Conservation (phyloP, 2,113 vertebrate genomes). For the Jacana jacana region DNA sequence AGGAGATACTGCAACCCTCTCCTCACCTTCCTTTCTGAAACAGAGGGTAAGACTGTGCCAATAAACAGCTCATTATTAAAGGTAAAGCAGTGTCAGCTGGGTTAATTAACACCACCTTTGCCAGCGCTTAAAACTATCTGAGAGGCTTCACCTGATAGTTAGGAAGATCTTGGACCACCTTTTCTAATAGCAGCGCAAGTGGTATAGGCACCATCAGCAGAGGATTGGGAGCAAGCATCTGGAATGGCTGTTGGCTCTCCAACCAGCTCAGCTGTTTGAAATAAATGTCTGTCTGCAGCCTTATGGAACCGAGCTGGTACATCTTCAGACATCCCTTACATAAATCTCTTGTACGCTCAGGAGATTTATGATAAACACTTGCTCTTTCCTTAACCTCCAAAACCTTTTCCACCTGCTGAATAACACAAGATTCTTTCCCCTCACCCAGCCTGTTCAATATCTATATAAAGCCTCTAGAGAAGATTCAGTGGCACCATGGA, state of each 20-base stretch:
- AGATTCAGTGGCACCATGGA: conserved; percentile 25
- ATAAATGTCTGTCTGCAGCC: background rate
- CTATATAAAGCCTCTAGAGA: conserved; percentile 58
- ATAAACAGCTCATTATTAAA: background rate
- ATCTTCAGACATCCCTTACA: conserved; percentile 32
- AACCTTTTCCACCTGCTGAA: conserved; percentile 62
- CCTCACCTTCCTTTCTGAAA: background rate
- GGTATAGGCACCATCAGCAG: background rate
- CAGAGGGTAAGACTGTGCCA: background rate
- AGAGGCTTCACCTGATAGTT: background rate
- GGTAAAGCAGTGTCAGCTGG: background rate
- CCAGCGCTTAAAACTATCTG: background rate
- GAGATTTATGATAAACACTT: conserved; percentile 67
- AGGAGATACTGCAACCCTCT: background rate
- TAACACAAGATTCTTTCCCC: conserved; percentile 39
- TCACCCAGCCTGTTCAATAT: conserved; percentile 2
- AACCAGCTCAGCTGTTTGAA: conserved; percentile 35
- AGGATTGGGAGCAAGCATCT: conserved; percentile 12
- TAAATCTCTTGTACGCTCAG: conserved; percentile 20
- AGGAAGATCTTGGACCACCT: background rate
- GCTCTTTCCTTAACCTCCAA: conserved; percentile 54
- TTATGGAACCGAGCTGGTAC: conserved; percentile 20
- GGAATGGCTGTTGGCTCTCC: background rate
- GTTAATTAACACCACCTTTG: background rate
- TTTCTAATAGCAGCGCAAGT: background rate